Evolutionary conservation across 2,888 invertebrate species (phyloP).

Genomic region (Noctua fimbriata): DNA sequence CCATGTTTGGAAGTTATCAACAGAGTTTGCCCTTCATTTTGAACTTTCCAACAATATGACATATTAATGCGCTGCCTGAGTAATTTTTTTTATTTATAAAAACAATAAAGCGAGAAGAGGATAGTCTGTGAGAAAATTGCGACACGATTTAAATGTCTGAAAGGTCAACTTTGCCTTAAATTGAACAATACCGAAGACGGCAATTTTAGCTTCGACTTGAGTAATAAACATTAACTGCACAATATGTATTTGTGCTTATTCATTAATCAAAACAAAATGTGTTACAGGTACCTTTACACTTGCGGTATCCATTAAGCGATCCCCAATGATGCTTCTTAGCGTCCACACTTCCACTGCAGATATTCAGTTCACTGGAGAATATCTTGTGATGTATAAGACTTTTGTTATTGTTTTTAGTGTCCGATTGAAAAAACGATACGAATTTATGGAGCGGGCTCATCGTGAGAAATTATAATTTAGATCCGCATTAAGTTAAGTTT

Average conservation of each 20-base stretch:
- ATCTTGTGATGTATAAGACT: conserved; percentile 87
- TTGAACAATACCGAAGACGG: neutral
- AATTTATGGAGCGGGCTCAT: conserved; percentile 92
- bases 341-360: conserved; percentile 82
- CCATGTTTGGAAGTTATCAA: conserved; percentile 23
- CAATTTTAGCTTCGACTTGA: conserved; percentile 3
- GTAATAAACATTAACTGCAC: conserved; percentile 4
- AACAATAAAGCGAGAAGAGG: neutral
- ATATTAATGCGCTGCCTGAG: neutral
- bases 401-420: conserved; percentile 87
- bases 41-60: conserved; percentile 26
- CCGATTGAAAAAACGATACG: conserved; percentile 91
- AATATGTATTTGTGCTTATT: neutral
- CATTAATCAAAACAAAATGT: conserved; percentile 2
- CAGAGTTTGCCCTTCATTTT: conserved; percentile 24
- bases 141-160: conserved; percentile 8
- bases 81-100: neutral
- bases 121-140: neutral
- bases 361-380: conserved; percentile 90
- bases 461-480: conserved; percentile 38
- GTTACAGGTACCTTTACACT: conserved; percentile 81
- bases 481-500: conserved; percentile 25
- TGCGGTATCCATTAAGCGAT: conserved; percentile 86
- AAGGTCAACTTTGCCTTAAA: conserved; percentile 2
- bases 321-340: conserved; percentile 90